phyloP scores from a whole-genome alignment of 2,797 vertebrate genomes.

The Cyprinodon diabolis region DNA sequence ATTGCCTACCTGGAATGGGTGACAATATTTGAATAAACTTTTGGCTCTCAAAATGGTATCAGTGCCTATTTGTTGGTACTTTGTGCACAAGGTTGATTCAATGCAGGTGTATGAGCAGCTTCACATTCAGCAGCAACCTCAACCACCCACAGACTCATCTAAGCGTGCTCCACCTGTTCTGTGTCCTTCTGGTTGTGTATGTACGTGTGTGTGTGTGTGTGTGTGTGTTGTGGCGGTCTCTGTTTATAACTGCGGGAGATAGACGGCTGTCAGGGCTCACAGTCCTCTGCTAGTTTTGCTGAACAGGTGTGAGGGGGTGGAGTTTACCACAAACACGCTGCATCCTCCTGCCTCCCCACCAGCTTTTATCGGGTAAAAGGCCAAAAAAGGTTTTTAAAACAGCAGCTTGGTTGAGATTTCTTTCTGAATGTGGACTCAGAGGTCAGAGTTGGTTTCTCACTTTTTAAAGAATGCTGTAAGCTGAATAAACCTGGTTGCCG shows the following conservation, averaged over 20 bases:
- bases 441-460: not conserved
- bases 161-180: slow-evolving; percentile 46
- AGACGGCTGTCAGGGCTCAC: slow-evolving; percentile 68
- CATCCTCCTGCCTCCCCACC: slow-evolving; percentile 27
- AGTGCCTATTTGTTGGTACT: no score
- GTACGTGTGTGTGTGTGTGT: slow-evolving; percentile 22
- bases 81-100: not conserved
- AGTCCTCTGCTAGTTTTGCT: slow-evolving; percentile 64
- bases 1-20: no score
- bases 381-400: slow-evolving; percentile 9
- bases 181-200: slow-evolving; percentile 11
- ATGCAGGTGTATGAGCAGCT: slow-evolving; percentile 18
- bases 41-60: no score
- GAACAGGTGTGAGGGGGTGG: slow-evolving; percentile 64
- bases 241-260: slow-evolving; percentile 39
- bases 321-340: slow-evolving; percentile 26
- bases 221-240: slow-evolving; percentile 19
- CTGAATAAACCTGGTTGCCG: no score
- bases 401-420: not conserved
- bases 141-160: slow-evolving; percentile 47
- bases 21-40: no score
- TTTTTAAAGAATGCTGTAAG: not conserved
- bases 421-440: not conserved
- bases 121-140: slow-evolving; percentile 27
- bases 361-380: slow-evolving; percentile 6